These are phyloP conservation scores for Rhabdornis inornatus DNA, from an alignment of 2,113 vertebrate species.

Conservation along the genomic window DNA sequence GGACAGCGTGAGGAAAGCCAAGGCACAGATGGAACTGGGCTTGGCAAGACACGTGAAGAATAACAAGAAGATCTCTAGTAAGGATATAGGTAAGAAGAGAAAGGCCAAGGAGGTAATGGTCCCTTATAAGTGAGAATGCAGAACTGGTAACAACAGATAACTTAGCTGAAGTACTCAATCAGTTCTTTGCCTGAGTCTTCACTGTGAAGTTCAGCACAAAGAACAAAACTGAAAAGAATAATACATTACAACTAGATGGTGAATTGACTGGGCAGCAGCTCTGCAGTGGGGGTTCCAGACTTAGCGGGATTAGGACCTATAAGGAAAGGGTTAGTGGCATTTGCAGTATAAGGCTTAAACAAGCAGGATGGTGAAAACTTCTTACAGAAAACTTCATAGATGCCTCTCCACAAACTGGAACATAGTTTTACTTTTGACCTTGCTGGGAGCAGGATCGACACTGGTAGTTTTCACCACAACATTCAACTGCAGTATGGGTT, in stretches of 20 bases:
- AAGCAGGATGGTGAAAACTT: background rate
- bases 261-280: background rate
- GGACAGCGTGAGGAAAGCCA: background rate
- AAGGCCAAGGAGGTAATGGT: background rate
- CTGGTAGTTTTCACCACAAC: background rate
- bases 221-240: background rate
- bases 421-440: background rate
- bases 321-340: background rate
- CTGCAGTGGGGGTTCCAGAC: background rate
- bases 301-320: background rate
- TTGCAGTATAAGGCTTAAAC: background rate
- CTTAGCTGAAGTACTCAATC: background rate
- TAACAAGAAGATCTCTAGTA: background rate
- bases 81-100: background rate
- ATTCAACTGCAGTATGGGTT: too few relatives aligned
- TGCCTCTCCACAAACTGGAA: background rate
- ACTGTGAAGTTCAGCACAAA: background rate
- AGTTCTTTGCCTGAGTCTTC: background rate
- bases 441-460: rapidly evolving
- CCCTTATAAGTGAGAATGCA: background rate
- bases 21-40: background rate
- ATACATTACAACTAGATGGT: background rate
- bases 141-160: background rate
- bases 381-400: background rate
- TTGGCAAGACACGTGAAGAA: background rate